Conservation (phyloP, 2,888 invertebrate species). For the Girardia tigrina region DNA sequence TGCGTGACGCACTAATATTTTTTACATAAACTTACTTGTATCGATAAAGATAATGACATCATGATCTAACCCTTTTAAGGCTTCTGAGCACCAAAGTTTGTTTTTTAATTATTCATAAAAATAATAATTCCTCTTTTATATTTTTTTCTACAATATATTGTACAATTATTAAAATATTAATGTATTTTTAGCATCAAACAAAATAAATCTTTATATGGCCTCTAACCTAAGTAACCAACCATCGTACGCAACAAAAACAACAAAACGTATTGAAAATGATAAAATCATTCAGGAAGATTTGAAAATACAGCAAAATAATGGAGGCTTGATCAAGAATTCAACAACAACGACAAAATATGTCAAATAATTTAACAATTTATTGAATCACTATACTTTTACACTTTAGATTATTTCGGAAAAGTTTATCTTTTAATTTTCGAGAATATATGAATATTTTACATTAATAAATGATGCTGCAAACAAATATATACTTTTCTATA, state of each 20-base stretch:
- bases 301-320: background rate
- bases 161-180: background rate
- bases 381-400: conserved; percentile 1
- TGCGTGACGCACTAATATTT: too few species aligned
- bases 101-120: too few species aligned
- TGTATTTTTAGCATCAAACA: too few species aligned
- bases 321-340: background rate
- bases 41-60: too few species aligned
- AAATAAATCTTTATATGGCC: too few species aligned
- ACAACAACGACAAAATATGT: background rate
- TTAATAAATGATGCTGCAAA: too few species aligned
- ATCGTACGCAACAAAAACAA: background rate
- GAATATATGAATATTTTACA: background rate
- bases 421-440: background rate
- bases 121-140: too few species aligned
- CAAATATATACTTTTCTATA: background rate
- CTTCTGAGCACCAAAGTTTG: too few species aligned
- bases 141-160: background rate
- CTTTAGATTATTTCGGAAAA: background rate
- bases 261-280: background rate
- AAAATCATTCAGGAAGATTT: background rate
- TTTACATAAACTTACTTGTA: too few species aligned
- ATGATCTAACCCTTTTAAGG: too few species aligned
- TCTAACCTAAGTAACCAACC: too few species aligned
- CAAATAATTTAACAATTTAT: background rate